Base-by-base conservation (phyloP, 2,113 vertebrate species). In the Empidonax alnorum region DNA sequence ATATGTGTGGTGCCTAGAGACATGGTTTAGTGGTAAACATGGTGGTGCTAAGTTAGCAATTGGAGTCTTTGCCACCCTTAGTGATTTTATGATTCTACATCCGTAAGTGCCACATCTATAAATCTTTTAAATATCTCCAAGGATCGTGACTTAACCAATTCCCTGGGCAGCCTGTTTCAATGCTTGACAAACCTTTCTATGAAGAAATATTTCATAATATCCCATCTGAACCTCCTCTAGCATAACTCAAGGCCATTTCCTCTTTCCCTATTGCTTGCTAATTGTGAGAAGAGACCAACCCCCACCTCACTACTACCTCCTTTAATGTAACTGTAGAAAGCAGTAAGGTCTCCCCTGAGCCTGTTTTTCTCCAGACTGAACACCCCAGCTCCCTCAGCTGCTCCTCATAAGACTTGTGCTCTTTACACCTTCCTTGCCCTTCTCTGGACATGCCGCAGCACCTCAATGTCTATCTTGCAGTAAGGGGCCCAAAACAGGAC, bases 391-490 rank as follows among this genome's bases (percentile, higher is more conserved):
- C 21, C 14, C 52, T 67, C 33, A 74, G 52, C 46, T 0, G 0
- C 19, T 59, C 11, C 47, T 69, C 35, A 55, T 42, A 15, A 69
- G 41, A 42, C 6, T 13, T 49, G 18, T 35, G 9, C 12, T 42
- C 47, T 35, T 35, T 27, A 55, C 14, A 4, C 22, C 14, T 74
- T 53, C 0, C 0, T 28, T 74, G 42, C 21, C 13, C 20, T 58
- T 69, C 39, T 78, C 21, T 87, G n/a, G n/a, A 53, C 24, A 44
- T 3, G 7, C 39, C 41, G 47, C 22, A 90, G 21, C 77, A 61
- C 10, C 27, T 71, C 25, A 16, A 7, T 19, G 21, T 56, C 53
- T 52, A 23, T 52, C 47, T 46, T 78, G 21, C 12, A n/a, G 11
- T n/a, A 28, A 56, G 55, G 31, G 5, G 23, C 12, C 62, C 62